Evolutionary conservation across 1,140 invertebrate species (phyloP).

Genomic region (Onthophagus taurus): DNA sequence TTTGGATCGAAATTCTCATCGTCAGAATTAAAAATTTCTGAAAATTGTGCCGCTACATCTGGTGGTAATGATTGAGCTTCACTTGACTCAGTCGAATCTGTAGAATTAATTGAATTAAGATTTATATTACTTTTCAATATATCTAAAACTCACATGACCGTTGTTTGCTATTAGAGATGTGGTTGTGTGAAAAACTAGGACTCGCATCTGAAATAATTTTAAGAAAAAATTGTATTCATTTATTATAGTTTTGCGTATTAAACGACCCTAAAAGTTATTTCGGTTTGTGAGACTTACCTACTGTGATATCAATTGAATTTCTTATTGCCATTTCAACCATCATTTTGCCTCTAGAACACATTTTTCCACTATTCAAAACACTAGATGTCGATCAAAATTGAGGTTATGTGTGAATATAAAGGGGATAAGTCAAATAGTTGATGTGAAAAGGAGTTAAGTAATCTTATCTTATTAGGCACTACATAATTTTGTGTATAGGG

Average conservation of each 20-base stretch:
- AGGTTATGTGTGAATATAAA: neutral
- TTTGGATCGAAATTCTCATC: conserved; percentile 5
- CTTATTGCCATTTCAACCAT: neutral
- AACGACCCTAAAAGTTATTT: neutral
- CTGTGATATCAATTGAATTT: neutral
- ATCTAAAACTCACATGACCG: neutral
- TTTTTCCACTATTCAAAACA: neutral
- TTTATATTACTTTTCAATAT: neutral
- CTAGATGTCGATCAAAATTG: neutral
- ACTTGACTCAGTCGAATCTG: neutral
- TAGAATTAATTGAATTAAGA: neutral
- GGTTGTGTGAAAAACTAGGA: neutral
- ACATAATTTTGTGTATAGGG: neutral
- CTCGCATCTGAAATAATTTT: neutral
- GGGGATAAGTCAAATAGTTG: neutral
- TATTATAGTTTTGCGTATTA: too few species aligned
- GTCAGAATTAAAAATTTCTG: conserved; percentile 5
- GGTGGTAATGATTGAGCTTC: neutral
- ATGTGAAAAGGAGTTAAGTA: neutral
- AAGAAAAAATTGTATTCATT: too few species aligned
- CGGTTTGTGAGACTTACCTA: neutral
- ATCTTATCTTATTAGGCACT: neutral
- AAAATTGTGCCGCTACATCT: conserved; percentile 2
- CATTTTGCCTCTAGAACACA: conserved; percentile 1
- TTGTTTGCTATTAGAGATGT: neutral